A percentile compares a stretch with the other conserved stretches of the same genome.
phyloP scores from a whole-genome alignment of 2,113 vertebrate genomes.

The Bubo scandiacus region DNA sequence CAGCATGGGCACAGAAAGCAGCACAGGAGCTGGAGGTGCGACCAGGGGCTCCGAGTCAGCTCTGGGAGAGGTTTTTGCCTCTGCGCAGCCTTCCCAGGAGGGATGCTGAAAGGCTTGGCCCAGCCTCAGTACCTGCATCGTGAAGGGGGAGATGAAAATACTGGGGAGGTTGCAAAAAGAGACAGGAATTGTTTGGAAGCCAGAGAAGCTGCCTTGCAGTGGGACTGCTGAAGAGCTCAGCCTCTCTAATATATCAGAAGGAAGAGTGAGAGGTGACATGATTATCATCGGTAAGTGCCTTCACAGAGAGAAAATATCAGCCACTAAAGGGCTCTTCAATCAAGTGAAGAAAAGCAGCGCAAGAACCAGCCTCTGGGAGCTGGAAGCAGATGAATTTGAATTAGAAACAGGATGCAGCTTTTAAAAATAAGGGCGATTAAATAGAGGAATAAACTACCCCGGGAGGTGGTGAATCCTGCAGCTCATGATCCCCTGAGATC shows the following conservation, averaged over 20 bases:
- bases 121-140: rapidly evolving
- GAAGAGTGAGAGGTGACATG: neutral
- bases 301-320: neutral
- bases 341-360: neutral
- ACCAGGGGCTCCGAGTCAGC: neutral
- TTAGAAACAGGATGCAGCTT: neutral
- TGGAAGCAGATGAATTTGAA: neutral
- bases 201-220: neutral
- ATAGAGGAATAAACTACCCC: neutral
- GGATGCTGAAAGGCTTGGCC: neutral
- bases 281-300: neutral
- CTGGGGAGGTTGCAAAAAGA: neutral
- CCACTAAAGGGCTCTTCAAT: neutral
- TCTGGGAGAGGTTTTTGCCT: neutral
- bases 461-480: rapidly evolving
- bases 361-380: neutral
- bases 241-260: neutral
- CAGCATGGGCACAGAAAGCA: neutral
- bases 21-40: neutral
- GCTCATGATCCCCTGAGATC: rapidly evolving
- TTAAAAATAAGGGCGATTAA: neutral
- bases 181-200: neutral
- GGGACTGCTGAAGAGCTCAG: neutral
- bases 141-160: neutral
- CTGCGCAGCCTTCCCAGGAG: rapidly evolving